phyloP scores from a whole-genome alignment of 2,888 invertebrate genomes.

The Sycophila texana region DNA sequence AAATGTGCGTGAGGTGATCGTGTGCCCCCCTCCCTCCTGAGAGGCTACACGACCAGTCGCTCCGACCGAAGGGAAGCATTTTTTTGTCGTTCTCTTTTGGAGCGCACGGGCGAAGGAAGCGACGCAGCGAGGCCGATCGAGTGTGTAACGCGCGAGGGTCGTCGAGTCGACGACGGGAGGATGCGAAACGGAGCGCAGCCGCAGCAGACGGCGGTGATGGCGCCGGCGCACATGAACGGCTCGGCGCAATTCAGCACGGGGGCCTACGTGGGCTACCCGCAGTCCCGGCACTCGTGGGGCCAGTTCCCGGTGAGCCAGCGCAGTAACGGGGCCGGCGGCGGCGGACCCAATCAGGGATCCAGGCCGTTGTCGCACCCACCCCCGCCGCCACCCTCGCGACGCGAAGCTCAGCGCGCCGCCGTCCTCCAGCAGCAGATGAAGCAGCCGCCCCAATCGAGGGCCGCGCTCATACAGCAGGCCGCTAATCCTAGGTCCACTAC shows the following conservation, averaged over 20 bases:
- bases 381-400: slow-evolving; percentile 68
- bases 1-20: slow-evolving; percentile 53
- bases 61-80: background rate
- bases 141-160: background rate
- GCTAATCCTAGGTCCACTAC: slow-evolving; percentile 65
- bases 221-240: slow-evolving; percentile 75
- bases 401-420: slow-evolving; percentile 65
- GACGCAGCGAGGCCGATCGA: too few species aligned
- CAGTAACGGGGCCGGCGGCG: slow-evolving; percentile 57
- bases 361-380: slow-evolving; percentile 72
- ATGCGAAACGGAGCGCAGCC: slow-evolving; percentile 69
- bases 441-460: slow-evolving; percentile 16
- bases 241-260: slow-evolving; percentile 75
- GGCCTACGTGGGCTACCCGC: slow-evolving; percentile 78
- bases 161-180: slow-evolving; percentile 1
- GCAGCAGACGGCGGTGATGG: slow-evolving; percentile 71
- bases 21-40: background rate
- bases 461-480: slow-evolving; percentile 57
- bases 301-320: slow-evolving; percentile 67
- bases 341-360: slow-evolving; percentile 15
- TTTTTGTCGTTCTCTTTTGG: too few species aligned
- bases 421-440: slow-evolving; percentile 57
- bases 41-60: background rate
- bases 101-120: too few species aligned
- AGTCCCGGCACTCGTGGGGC: slow-evolving; percentile 75